phyloP scores from a whole-genome alignment of 2,797 vertebrate genomes.

The Crocodylus rhombifer region DNA sequence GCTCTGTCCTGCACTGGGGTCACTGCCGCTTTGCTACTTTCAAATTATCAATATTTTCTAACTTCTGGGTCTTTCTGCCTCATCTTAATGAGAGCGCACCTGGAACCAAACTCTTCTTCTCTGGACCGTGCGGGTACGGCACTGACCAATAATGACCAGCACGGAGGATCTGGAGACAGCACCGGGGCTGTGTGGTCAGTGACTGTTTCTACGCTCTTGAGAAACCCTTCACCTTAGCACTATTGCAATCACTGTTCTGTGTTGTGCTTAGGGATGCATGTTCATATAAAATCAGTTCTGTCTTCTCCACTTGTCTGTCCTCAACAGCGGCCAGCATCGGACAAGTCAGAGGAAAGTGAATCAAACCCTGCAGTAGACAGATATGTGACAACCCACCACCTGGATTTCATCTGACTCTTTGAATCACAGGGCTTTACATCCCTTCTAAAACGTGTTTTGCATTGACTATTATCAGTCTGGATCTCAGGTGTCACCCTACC shows the following conservation, averaged over 20 bases:
- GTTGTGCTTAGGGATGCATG: not conserved
- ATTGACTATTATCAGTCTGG: too few relatives aligned
- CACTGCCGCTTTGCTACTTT: constrained; percentile 21
- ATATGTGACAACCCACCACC: not conserved
- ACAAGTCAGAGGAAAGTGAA: not conserved
- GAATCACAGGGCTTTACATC: too few relatives aligned
- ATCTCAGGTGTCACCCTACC: too few relatives aligned
- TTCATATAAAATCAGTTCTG: not conserved
- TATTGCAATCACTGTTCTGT: not conserved
- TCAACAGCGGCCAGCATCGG: not conserved
- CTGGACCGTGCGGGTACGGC: not conserved
- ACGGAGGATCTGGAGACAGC: not conserved
- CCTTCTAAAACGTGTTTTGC: too few relatives aligned
- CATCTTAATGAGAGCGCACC: not conserved
- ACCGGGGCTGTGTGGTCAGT: not conserved
- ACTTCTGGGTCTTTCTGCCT: not conserved
- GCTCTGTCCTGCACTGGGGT: not conserved
- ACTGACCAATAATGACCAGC: not conserved
- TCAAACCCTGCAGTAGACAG: not conserved
- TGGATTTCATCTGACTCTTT: not conserved
- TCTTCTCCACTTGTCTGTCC: not conserved
- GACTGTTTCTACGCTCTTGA: not conserved
- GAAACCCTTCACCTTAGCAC: not conserved
- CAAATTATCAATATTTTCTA: not conserved
- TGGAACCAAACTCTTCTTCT: not conserved